Conservation (phyloP, 2,888 invertebrate species). For the Serripes groenlandicus region DNA sequence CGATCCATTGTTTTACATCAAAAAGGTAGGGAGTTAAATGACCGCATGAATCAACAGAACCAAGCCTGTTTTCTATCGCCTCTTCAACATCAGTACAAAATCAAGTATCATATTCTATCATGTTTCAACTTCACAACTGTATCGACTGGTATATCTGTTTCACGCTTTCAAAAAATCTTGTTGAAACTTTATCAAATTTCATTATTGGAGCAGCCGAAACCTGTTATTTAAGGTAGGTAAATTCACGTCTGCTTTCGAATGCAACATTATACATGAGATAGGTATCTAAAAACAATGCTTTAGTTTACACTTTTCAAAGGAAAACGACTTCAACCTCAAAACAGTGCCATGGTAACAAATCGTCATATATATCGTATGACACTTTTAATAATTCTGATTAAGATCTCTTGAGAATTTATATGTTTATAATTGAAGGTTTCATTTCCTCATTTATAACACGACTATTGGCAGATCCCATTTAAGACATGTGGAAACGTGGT, state of each 20-base stretch:
- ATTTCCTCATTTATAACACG: slow-evolving; percentile 7
- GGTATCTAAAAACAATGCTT: background rate
- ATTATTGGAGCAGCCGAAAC: background rate
- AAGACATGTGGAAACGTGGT: background rate
- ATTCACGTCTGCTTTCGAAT: slow-evolving; percentile 6
- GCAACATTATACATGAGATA: slow-evolving; percentile 8
- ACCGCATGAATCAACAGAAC: background rate
- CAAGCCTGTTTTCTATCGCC: slow-evolving; percentile 9
- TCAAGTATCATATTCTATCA: too few relatives aligned
- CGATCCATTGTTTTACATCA: background rate
- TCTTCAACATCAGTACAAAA: background rate
- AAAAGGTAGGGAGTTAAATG: background rate
- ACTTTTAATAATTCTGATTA: slow-evolving; percentile 10
- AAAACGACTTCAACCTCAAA: background rate
- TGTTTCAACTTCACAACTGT: background rate
- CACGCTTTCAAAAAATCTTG: slow-evolving; percentile 9
- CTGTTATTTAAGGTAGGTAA: background rate
- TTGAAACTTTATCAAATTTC: slow-evolving; percentile 12
- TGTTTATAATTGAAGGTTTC: slow-evolving; percentile 7
- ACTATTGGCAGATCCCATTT: slow-evolving; percentile 12
- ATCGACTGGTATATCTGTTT: background rate
- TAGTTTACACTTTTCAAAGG: background rate
- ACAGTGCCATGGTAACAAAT: background rate
- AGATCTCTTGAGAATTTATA: slow-evolving; percentile 9
- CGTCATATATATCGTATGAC: slow-evolving; percentile 5